A percentile compares a stretch with the other conserved stretches of the same genome.
These are phyloP conservation scores for Physella acuta DNA, from an alignment of 1,140 invertebrate species.

Conservation along the genomic window DNA sequence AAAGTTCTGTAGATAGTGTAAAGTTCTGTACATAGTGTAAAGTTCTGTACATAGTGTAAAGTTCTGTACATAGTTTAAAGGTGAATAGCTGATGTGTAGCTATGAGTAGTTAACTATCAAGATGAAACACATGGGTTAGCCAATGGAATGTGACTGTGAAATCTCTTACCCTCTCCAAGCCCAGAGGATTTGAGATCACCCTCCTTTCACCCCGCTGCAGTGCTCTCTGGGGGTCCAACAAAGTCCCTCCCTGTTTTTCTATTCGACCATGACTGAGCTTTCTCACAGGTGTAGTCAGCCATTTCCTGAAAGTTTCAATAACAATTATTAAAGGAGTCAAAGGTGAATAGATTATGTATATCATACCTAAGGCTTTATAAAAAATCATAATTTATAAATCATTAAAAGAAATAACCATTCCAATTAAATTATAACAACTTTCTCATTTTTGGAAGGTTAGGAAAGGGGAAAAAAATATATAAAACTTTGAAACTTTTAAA, in stretches of 20 bases:
- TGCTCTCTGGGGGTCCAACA: constrained; percentile 38
- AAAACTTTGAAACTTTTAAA: not conserved
- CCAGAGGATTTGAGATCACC: constrained; percentile 25
- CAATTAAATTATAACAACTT: not conserved
- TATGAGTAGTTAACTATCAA: not conserved
- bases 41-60: no score
- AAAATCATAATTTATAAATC: no score
- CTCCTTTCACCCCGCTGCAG: constrained; percentile 26
- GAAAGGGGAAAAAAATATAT: not conserved
- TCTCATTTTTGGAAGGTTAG: not conserved
- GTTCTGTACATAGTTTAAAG: not conserved
- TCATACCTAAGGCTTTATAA: no score
- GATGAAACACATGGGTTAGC: not conserved
- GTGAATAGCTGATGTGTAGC: not conserved
- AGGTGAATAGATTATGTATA: no score
- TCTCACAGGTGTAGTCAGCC: constrained; percentile 83
- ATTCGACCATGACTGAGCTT: constrained; percentile 87
- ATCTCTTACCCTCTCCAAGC: constrained; percentile 30
- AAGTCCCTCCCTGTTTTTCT: constrained; percentile 68
- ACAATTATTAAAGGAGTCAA: no score
- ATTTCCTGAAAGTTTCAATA: constrained; percentile 84
- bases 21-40: no score
- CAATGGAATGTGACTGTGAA: no score
- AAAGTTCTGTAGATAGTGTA: no score
- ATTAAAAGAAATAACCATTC: not conserved